Percentiles rank a stretch among this genome's conserved stretches.
Evolutionary conservation across 2,888 invertebrate species (phyloP).

Genomic region (Agrilus mali): DNA sequence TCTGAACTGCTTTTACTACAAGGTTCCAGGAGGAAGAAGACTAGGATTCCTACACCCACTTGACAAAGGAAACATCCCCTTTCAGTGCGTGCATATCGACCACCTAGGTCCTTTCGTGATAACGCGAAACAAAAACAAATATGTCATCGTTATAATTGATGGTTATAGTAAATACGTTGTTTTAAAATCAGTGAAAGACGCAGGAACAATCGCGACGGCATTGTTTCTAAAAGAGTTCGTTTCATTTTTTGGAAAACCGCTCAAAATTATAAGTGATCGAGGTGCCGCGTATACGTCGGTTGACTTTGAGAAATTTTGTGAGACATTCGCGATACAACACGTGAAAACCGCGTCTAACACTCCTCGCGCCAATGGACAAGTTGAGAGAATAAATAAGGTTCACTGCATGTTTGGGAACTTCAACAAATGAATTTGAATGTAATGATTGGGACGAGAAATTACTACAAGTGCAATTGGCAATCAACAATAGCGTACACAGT

Average conservation of each 20-base stretch:
- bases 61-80: not conserved
- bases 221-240: constrained; percentile 6
- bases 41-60: not conserved
- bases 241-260: constrained; percentile 6
- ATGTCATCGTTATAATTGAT: no score
- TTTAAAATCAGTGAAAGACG: constrained; percentile 14
- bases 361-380: constrained; percentile 9
- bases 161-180: no score
- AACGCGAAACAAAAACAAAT: no score
- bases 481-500: constrained; percentile 6
- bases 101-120: not conserved
- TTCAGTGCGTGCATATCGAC: constrained; percentile 1
- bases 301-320: constrained; percentile 6
- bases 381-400: constrained; percentile 5
- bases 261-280: constrained; percentile 8
- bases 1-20: no score
- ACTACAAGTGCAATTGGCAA: constrained; percentile 10
- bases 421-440: not conserved
- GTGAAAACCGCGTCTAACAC: constrained; percentile 9
- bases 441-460: constrained; percentile 3
- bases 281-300: constrained; percentile 7
- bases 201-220: not conserved
- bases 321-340: constrained; percentile 7
- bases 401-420: constrained; percentile 1
- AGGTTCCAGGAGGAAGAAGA: no score